These are phyloP conservation scores for Hephaestus fuliginosus DNA, from an alignment of 2,797 vertebrate species.

Conservation along the genomic window DNA sequence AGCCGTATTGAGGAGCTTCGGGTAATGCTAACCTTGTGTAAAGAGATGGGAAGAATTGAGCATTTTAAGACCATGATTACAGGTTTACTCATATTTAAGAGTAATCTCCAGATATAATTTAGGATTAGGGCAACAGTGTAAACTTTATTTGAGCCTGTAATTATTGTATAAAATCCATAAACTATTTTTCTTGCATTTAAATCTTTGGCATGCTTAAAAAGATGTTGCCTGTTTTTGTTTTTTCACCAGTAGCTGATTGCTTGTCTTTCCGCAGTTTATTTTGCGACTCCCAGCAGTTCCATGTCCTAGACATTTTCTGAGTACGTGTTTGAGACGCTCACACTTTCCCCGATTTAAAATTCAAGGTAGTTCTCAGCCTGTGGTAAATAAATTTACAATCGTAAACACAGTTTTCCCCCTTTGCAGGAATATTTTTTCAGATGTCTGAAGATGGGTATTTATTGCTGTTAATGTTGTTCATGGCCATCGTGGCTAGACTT, in stretches of 20 bases:
- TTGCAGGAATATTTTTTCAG: slow-evolving; percentile 64
- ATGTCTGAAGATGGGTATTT: slow-evolving; percentile 76
- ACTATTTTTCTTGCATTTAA: slow-evolving; percentile 35
- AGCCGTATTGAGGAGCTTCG: background rate
- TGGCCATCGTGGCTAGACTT: slow-evolving; percentile 68
- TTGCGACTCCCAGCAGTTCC: slow-evolving; percentile 38
- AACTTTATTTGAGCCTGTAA: slow-evolving; percentile 33
- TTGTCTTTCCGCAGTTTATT: slow-evolving; percentile 53
- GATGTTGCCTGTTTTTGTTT: slow-evolving; percentile 10
- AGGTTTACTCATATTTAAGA: slow-evolving; percentile 17
- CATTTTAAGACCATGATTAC: slow-evolving; percentile 38
- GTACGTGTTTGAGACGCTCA: slow-evolving; percentile 47
- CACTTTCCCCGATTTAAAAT: slow-evolving; percentile 66
- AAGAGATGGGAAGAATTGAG: slow-evolving; percentile 21
- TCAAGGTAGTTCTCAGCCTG: slow-evolving; percentile 60
- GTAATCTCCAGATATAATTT: slow-evolving; percentile 21
- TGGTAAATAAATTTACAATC: slow-evolving; percentile 73
- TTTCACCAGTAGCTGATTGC: slow-evolving; percentile 32
- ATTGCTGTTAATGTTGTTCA: slow-evolving; percentile 73
- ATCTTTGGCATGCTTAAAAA: slow-evolving; percentile 22
- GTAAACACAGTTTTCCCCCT: slow-evolving; percentile 67
- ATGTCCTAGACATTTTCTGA: slow-evolving; percentile 39
- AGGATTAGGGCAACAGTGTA: slow-evolving; percentile 6
- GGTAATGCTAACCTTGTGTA: slow-evolving; percentile 10
- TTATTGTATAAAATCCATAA: slow-evolving; percentile 24